A percentile compares a stretch with the other conserved stretches of the same genome.
Conservation (phyloP, 2,113 vertebrate genomes). For the Mystacornis crossleyi region DNA sequence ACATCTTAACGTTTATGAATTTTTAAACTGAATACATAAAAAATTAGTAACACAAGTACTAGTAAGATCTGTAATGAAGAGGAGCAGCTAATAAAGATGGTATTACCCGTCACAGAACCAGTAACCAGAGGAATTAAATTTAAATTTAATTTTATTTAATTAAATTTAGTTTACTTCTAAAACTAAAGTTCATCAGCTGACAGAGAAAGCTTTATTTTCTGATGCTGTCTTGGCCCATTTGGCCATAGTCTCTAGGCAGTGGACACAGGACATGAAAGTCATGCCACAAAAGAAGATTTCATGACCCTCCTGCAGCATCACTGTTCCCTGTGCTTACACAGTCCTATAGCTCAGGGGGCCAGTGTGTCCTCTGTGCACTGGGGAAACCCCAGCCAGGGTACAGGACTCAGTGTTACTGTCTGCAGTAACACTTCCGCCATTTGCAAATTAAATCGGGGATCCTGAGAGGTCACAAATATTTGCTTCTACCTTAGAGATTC, state of each 20-base stretch:
- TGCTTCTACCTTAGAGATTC: not conserved
- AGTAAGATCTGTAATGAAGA: not conserved
- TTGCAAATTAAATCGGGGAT: not conserved
- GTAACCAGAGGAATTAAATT: not conserved
- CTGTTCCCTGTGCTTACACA: not conserved
- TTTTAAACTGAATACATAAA: not conserved
- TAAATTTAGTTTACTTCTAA: not conserved
- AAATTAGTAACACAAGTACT: not conserved
- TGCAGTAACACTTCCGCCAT: not conserved
- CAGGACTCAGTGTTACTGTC: not conserved
- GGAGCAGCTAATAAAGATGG: not conserved
- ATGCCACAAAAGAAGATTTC: not conserved
- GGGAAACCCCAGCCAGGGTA: accelerated
- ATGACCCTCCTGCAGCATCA: not conserved
- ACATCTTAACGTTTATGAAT: not conserved
- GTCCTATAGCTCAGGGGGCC: no score
- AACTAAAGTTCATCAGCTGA: not conserved
- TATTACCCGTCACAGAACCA: not conserved
- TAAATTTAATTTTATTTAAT: not conserved
- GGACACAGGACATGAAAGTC: not conserved
- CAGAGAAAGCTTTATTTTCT: not conserved
- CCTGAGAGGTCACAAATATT: not conserved
- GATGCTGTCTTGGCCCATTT: not conserved
- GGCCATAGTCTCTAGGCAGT: not conserved
- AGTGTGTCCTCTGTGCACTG: not conserved